phyloP scores from a whole-genome alignment of 2,888 invertebrate genomes.

The Erannis defoliaria region DNA sequence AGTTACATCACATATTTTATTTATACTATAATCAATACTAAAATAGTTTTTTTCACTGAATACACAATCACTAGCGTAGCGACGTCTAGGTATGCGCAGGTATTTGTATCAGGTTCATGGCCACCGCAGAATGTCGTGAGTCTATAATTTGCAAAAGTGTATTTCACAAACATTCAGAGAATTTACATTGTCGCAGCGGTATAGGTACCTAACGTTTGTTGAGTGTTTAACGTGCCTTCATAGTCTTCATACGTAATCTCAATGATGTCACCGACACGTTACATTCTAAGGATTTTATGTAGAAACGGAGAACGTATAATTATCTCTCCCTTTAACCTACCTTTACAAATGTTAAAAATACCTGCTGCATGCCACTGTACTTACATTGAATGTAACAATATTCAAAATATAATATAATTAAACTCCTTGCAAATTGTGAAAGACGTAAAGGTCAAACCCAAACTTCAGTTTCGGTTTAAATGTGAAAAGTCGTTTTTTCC shows the following conservation, averaged over 20 bases:
- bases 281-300: conserved; percentile 13
- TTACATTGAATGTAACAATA: not conserved
- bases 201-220: conserved; percentile 6
- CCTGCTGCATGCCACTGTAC: not conserved
- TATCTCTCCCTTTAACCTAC: conserved; percentile 7
- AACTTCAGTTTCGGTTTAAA: too few relatives aligned
- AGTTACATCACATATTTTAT: too few relatives aligned
- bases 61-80: too few relatives aligned
- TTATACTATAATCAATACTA: too few relatives aligned
- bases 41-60: too few relatives aligned
- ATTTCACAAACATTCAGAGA: conserved; percentile 20
- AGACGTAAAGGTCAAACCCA: too few relatives aligned
- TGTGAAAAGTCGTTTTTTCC: too few relatives aligned
- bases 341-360: not conserved
- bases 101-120: conserved; percentile 25
- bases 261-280: conserved; percentile 16
- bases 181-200: conserved; percentile 7
- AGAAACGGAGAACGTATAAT: conserved; percentile 15
- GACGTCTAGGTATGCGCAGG: not conserved
- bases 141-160: conserved; percentile 12
- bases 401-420: too few relatives aligned
- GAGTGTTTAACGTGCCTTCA: conserved; percentile 17
- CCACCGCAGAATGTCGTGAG: conserved; percentile 21
- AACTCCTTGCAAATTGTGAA: too few relatives aligned
- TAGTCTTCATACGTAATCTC: conserved; percentile 11